Evolutionary conservation across 1,140 invertebrate species (phyloP), one percentile per base, ranked within the genome.

Genomic region (Drosophila eugracilis): DNA sequence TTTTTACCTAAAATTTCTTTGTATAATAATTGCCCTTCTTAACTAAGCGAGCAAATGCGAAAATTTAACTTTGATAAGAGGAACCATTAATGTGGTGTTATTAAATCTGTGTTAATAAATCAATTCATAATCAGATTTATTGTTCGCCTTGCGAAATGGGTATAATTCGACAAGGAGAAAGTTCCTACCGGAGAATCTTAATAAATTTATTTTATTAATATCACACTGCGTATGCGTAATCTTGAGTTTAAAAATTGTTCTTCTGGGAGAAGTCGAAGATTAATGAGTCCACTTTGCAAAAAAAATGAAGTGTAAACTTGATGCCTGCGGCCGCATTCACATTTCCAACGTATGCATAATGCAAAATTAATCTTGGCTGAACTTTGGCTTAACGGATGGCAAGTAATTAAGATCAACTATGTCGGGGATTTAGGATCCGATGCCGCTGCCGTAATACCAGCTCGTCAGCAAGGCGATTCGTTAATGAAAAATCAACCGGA

Each of bases 401-500:
- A 41, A 60, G 73, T 86, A 81, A 86, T 85, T 77, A 70, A 85
- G 67, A 47, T 71, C 54, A 63, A 80, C 69, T 63, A 76, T 66
- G 55, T 14, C 22, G 12, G 55, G 24, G 41, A 54, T 14, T 37
- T 10, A n/a, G 41, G 48, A 50, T 52, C 30, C 52, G 15, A 39
- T 37, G 19, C 54, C 15, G 28, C 28, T 42, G 17, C 49, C 5
- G 45, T 50, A 60, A 52, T n/a, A n/a, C 63, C 70, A 63, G 52
- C 60, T 55, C 34, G 55, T 15, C 39, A 44, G 55, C 36, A 48
- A 28, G 39, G 15, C 58, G 60, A 60, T 60, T 37, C 59, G 69
- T 75, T 86, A 88, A 88, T 86, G 83, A 86, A 80, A 88, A 74
- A 66, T 66, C 81, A 77, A 57, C 50, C 58, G 62, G 67, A 74